phyloP scores from a whole-genome alignment of 1,140 invertebrate species.

The Plutomurus gul region DNA sequence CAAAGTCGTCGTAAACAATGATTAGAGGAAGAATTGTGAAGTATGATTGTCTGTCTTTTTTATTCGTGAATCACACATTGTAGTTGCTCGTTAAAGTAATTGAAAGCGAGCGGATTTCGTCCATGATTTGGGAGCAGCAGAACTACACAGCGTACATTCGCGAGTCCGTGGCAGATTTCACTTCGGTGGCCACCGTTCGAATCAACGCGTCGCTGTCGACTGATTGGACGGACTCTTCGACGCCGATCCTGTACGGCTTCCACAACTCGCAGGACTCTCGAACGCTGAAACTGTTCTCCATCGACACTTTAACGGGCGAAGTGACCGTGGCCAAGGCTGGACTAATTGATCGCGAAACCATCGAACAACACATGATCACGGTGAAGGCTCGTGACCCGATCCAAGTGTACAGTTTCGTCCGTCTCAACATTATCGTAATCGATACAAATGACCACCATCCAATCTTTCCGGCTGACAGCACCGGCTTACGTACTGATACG shows the following conservation, averaged over 20 bases:
- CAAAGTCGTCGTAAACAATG: not conserved
- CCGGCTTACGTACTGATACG: constrained; percentile 39
- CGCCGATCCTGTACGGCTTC: constrained; percentile 52
- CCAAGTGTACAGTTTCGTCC: constrained; percentile 48
- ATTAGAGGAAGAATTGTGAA: not conserved
- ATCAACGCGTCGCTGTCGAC: constrained; percentile 37
- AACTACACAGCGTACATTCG: constrained; percentile 49
- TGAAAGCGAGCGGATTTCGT: constrained; percentile 48
- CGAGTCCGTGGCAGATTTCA: constrained; percentile 34
- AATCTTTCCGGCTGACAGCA: constrained; percentile 39
- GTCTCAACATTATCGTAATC: constrained; percentile 36
- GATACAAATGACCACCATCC: constrained; percentile 41
- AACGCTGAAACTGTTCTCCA: constrained; percentile 46
- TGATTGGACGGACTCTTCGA: constrained; percentile 33
- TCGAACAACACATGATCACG: constrained; percentile 49
- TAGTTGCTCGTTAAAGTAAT: constrained; percentile 52
- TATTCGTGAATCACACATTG: constrained; percentile 24
- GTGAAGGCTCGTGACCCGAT: constrained; percentile 50
- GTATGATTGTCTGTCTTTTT: constrained; percentile 31
- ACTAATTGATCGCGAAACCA: constrained; percentile 51
- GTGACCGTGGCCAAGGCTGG: constrained; percentile 37
- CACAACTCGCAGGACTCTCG: constrained; percentile 51
- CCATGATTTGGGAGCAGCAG: constrained; percentile 50
- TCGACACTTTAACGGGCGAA: constrained; percentile 50
- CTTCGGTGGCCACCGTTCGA: constrained; percentile 37